Conservation (phyloP, 2,888 invertebrate species). For the Leptinotarsa haldemani region DNA sequence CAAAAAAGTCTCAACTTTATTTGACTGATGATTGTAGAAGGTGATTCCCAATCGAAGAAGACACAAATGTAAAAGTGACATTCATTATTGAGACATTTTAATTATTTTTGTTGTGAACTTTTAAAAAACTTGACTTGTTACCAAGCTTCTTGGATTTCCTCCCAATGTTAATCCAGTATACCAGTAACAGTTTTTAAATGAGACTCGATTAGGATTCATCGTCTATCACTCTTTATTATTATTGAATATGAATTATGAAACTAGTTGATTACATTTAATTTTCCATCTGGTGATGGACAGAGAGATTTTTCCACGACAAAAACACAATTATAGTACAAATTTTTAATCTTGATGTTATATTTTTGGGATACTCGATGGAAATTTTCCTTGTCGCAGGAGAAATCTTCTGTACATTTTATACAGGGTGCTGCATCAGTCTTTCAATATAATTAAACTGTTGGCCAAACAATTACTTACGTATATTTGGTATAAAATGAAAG, state of each 20-base stretch:
- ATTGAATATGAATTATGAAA: background rate
- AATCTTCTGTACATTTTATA: constrained; percentile 15
- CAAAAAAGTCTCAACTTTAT: background rate
- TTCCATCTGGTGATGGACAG: constrained; percentile 5
- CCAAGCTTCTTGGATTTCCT: no score
- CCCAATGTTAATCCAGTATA: no score
- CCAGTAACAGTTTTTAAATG: background rate
- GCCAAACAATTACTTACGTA: background rate
- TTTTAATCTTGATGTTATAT: constrained; percentile 12
- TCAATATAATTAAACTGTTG: background rate
- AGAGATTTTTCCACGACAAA: constrained; percentile 4
- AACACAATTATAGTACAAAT: constrained; percentile 5
- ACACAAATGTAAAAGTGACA: background rate
- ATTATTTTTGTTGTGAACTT: background rate
- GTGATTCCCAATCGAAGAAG: background rate
- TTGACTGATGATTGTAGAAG: constrained; percentile 1
- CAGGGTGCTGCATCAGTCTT: constrained; percentile 11
- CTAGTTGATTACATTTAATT: background rate
- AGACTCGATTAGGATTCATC: background rate
- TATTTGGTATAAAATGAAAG: background rate
- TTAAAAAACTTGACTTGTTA: background rate
- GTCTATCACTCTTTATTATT: background rate
- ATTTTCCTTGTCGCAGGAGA: background rate
- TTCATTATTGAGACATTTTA: background rate
- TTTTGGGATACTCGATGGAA: background rate